These are phyloP conservation scores for Epiblema foenella DNA, from an alignment of 2,888 invertebrate genomes.

Conservation along the genomic window DNA sequence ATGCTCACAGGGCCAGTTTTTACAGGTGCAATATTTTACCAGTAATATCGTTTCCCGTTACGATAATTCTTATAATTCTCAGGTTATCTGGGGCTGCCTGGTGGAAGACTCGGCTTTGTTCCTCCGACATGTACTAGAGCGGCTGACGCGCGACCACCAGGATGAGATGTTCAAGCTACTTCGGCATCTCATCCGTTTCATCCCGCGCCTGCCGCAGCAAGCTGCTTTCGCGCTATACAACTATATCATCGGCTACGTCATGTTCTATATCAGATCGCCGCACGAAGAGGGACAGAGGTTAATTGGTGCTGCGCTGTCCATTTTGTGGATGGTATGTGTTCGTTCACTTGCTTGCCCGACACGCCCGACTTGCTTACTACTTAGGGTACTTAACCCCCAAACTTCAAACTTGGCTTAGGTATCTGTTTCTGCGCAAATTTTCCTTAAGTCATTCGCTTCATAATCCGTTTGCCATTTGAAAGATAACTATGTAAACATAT, in stretches of 20 bases:
- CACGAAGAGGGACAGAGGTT: constrained; percentile 98
- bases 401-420: too few relatives aligned
- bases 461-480: too few relatives aligned
- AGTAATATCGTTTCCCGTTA: neutral
- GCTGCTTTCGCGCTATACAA: constrained; percentile 99
- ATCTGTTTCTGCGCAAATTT: too few relatives aligned
- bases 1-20: too few relatives aligned
- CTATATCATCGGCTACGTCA: constrained; percentile 99
- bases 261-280: constrained; percentile 99
- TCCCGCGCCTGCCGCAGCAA: constrained; percentile 97
- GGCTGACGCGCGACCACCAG: constrained; percentile 96
- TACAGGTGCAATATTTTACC: too few relatives aligned
- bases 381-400: too few relatives aligned
- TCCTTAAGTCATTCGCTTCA: neutral
- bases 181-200: constrained; percentile 95
- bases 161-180: constrained; percentile 97
- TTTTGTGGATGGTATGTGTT: constrained; percentile 95
- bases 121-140: constrained; percentile 97
- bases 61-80: constrained; percentile 44
- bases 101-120: constrained; percentile 99
- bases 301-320: constrained; percentile 96
- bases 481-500: too few relatives aligned
- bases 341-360: neutral
- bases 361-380: too few relatives aligned
- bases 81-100: constrained; percentile 98